phyloP scores from a whole-genome alignment of 2,888 invertebrate genomes.

The Drosophila bunnanda region DNA sequence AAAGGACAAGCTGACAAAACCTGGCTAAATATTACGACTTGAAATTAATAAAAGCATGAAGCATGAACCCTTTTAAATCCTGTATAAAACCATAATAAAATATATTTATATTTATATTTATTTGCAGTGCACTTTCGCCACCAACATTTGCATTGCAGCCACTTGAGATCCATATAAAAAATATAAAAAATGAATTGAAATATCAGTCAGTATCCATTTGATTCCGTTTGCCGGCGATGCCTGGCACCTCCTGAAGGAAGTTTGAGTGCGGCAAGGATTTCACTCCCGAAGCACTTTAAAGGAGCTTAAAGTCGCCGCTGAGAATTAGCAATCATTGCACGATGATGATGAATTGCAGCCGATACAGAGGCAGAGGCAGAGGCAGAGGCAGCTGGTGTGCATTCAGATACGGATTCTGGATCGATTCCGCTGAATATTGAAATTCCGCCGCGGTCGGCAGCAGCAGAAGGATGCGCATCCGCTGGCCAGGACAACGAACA shows the following conservation, averaged over 20 bases:
- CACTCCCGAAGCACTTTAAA: slow-evolving; percentile 37
- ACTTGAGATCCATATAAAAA: slow-evolving; percentile 66
- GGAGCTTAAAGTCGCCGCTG: slow-evolving; percentile 24
- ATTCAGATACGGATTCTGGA: background rate
- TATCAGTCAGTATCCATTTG: slow-evolving; percentile 54
- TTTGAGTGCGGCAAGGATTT: slow-evolving; percentile 39
- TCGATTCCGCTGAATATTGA: slow-evolving; percentile 38
- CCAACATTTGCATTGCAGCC: slow-evolving; percentile 62
- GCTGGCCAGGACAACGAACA: background rate
- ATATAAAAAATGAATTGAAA: slow-evolving; percentile 63
- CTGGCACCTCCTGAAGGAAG: slow-evolving; percentile 15
- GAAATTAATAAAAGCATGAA: no score
- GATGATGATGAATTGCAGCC: slow-evolving; percentile 43
- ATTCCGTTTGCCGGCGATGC: slow-evolving; percentile 49
- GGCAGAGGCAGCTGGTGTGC: slow-evolving; percentile 1
- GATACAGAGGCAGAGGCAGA: no score
- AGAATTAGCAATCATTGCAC: slow-evolving; percentile 43
- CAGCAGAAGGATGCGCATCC: slow-evolving; percentile 21
- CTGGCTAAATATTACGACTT: no score
- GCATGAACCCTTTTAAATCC: no score
- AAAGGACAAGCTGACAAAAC: background rate
- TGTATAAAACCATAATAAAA: background rate
- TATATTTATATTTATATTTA: background rate
- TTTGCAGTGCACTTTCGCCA: slow-evolving; percentile 23
- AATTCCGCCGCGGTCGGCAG: slow-evolving; percentile 25